A percentile compares a stretch with the other conserved stretches of the same genome.
These are phyloP conservation scores for Aricia artaxerxes DNA, from an alignment of 2,888 invertebrate genomes.

Conservation along the genomic window DNA sequence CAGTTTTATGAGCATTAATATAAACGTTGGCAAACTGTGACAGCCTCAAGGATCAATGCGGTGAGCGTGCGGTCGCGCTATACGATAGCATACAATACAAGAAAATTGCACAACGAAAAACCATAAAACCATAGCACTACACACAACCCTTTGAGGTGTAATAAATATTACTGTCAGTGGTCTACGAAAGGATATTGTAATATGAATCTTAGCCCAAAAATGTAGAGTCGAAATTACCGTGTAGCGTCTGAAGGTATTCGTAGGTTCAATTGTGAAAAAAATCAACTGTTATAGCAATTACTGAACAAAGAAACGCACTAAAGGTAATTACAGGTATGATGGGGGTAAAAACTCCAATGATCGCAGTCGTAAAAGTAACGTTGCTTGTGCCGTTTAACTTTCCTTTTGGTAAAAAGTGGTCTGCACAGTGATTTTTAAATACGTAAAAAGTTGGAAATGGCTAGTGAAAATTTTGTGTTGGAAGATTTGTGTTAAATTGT, in stretches of 20 bases:
- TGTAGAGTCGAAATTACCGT: slow-evolving; percentile 42
- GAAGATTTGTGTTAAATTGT: not conserved
- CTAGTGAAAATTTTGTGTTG: not conserved
- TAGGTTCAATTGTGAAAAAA: slow-evolving; percentile 50
- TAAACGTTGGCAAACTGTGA: slow-evolving; percentile 30
- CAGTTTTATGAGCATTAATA: slow-evolving; percentile 29
- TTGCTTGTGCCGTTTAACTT: slow-evolving; percentile 43
- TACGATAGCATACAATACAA: slow-evolving; percentile 57
- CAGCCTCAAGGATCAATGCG: slow-evolving; percentile 43
- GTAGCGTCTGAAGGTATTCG: slow-evolving; percentile 34
- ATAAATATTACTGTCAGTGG: slow-evolving; percentile 67
- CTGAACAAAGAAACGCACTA: slow-evolving; percentile 59
- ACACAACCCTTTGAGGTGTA: slow-evolving; percentile 75
- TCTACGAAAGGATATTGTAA: slow-evolving; percentile 39
- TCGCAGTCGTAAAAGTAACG: slow-evolving; percentile 54
- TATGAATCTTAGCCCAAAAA: slow-evolving; percentile 42
- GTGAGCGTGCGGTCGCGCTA: slow-evolving; percentile 43
- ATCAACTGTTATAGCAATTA: slow-evolving; percentile 70
- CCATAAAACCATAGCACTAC: slow-evolving; percentile 73
- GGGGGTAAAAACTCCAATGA: slow-evolving; percentile 51
- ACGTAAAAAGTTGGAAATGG: not conserved
- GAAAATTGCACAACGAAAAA: slow-evolving; percentile 73
- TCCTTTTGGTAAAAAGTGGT: slow-evolving; percentile 1
- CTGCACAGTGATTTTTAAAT: not conserved
- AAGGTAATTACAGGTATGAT: slow-evolving; percentile 68